Evolutionary conservation across 2,797 vertebrate genomes (phyloP), one percentile per base, ranked within the genome.

Genomic region (Semaprochilodus insignis): DNA sequence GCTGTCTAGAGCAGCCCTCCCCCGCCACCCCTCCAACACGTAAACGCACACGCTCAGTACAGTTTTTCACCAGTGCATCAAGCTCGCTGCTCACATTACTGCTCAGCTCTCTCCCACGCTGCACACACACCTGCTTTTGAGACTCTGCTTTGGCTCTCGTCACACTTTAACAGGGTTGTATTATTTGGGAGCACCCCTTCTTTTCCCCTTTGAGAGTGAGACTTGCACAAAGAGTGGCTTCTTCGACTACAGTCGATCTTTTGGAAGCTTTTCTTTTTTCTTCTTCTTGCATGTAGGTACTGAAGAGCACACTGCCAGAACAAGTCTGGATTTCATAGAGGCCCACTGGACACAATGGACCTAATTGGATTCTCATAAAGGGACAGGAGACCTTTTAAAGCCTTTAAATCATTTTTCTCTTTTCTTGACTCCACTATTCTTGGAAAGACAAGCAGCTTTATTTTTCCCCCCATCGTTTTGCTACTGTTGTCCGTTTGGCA

Each of bases 51-150:
- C 57, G 27, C 48, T 23, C 52, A 31, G 7, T 78, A 85, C 73
- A 70, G 36, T 63, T 65, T 85, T 77, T 77, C 77, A 52, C 77
- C 72, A 74, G 52, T 40, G 51, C 34, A 59, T 63, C 14, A 17
- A 14, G 59, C 70, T 85, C 69, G 21, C 11, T 55, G 77, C 74
- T 80, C 80, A 78, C 75, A 81, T 73, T 66, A 59, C 62, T 60
- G 34, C 23, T 70, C 13, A 34, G 34, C 70, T 51, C 55, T 74
- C 25, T 60, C 69, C 34, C 57, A 44, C 21, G 48, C 75, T 21
- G 4, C 55, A 40, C 63, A 66, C 31, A 65, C 31, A 67, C 81
- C n/a, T 73, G 40, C 69, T 36, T 51, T 15, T 54, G n/a, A 17
- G 57, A 54, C 25, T 36, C 23, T 74, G 21, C 48, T 57, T 57